A percentile compares a stretch with the other conserved stretches of the same genome.
These are phyloP conservation scores for Fabriciana adippe DNA, from an alignment of 2,888 invertebrate genomes.

Conservation along the genomic window DNA sequence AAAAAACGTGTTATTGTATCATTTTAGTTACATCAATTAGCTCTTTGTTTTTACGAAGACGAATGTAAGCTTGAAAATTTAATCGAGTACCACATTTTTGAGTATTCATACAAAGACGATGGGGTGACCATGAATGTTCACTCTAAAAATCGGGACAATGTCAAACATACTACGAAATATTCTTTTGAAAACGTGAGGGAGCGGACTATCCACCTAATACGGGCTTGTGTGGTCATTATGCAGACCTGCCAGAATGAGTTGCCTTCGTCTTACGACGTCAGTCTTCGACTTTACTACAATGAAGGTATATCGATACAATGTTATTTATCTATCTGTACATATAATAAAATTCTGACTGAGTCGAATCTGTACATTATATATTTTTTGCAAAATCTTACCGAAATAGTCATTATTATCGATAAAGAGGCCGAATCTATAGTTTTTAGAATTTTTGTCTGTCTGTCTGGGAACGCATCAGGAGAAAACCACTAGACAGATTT, in stretches of 20 bases:
- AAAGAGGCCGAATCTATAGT: too few species aligned
- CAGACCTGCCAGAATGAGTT: constrained; percentile 46
- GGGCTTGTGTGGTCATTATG: constrained; percentile 55
- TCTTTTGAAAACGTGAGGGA: constrained; percentile 56
- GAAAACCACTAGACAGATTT: too few species aligned
- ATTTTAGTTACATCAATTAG: constrained; percentile 63
- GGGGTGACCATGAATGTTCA: constrained; percentile 57
- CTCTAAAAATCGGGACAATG: constrained; percentile 47
- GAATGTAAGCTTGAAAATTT: constrained; percentile 60
- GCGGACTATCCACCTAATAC: constrained; percentile 53
- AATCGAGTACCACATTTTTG: constrained; percentile 64
- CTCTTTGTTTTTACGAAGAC: constrained; percentile 67
- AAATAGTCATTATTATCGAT: too few species aligned
- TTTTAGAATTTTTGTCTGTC: too few species aligned
- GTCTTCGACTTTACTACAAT: constrained; percentile 68
- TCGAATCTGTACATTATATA: too few species aligned
- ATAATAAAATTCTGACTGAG: too few species aligned
- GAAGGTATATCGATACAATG: constrained; percentile 51
- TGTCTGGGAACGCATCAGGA: too few species aligned
- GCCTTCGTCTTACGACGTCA: constrained; percentile 54
- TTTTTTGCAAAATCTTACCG: too few species aligned
- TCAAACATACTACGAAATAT: constrained; percentile 43
- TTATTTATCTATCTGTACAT: not conserved
- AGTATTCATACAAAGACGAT: constrained; percentile 57
- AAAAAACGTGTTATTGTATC: too few species aligned